Conservation (phyloP, 2,888 invertebrate genomes). For the Metalampra italica region DNA sequence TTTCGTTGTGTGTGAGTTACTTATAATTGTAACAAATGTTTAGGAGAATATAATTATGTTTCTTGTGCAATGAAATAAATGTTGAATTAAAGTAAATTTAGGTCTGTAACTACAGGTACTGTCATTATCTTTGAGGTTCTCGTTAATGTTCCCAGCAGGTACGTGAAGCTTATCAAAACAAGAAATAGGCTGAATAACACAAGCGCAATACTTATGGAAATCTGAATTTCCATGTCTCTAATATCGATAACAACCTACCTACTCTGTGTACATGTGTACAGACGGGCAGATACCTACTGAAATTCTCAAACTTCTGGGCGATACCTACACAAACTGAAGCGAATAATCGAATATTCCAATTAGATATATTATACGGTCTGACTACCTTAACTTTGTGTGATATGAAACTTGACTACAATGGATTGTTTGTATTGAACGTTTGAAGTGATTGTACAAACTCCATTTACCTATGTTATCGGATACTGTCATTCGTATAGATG, state of each 20-base stretch:
- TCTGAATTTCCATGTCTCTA: no score
- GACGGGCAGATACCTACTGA: neutral
- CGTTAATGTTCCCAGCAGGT: no score
- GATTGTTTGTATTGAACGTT: neutral
- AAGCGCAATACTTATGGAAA: no score
- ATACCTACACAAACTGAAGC: neutral
- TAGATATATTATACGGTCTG: neutral
- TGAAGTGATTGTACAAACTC: neutral
- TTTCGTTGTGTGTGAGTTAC: no score
- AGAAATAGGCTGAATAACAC: no score
- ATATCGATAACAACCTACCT: no score
- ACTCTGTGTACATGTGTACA: neutral
- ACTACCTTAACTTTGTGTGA: neutral
- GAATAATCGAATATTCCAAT: slow-evolving; percentile 5
- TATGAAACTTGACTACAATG: neutral
- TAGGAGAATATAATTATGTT: no score
- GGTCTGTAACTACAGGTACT: neutral
- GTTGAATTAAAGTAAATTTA: no score
- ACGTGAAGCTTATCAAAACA: no score
- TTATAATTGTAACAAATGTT: no score
- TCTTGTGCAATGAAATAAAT: no score
- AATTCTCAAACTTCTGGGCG: neutral
- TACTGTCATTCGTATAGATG: neutral
- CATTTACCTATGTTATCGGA: neutral
- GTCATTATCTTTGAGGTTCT: no score